Evolutionary conservation across 2,797 vertebrate species (phyloP).

Genomic region (Luscinia megarhynchos): DNA sequence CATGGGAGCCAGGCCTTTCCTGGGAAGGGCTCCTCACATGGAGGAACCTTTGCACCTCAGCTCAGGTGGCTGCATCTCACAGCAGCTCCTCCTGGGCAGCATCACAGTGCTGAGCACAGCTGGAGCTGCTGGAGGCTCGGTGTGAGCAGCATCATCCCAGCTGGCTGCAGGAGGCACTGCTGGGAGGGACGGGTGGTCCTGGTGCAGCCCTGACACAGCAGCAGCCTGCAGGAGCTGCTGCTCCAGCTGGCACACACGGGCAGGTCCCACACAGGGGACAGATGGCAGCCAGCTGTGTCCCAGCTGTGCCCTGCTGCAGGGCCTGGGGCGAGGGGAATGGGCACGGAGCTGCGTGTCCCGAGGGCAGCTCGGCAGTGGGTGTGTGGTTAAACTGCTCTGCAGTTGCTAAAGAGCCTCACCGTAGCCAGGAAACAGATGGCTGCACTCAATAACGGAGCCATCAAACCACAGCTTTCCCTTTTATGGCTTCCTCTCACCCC

Average conservation of each 20-base stretch:
- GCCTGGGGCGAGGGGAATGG: neutral
- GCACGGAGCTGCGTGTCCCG: neutral
- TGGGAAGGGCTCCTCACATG: neutral
- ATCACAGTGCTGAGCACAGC: rapidly evolving
- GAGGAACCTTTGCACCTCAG: neutral
- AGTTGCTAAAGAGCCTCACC: slow-evolving; percentile 62
- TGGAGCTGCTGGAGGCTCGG: neutral
- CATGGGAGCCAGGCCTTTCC: neutral
- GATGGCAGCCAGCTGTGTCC: neutral
- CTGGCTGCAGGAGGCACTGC: neutral
- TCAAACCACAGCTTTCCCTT: slow-evolving; percentile 61
- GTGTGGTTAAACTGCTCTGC: slow-evolving; percentile 67
- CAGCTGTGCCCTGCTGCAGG: rapidly evolving
- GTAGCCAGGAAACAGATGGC: slow-evolving; percentile 76
- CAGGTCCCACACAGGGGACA: neutral
- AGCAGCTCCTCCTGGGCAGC: neutral
- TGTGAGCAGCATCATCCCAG: rapidly evolving
- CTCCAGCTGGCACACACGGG: neutral
- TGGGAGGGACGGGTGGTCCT: neutral
- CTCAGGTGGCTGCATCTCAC: neutral
- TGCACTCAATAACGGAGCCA: slow-evolving; percentile 15
- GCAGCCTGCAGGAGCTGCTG: neutral
- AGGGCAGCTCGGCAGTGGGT: neutral
- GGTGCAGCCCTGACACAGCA: rapidly evolving
- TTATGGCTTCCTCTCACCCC: neutral